phyloP scores from a whole-genome alignment of 2,113 vertebrate genomes.

The Recurvirostra avosetta region DNA sequence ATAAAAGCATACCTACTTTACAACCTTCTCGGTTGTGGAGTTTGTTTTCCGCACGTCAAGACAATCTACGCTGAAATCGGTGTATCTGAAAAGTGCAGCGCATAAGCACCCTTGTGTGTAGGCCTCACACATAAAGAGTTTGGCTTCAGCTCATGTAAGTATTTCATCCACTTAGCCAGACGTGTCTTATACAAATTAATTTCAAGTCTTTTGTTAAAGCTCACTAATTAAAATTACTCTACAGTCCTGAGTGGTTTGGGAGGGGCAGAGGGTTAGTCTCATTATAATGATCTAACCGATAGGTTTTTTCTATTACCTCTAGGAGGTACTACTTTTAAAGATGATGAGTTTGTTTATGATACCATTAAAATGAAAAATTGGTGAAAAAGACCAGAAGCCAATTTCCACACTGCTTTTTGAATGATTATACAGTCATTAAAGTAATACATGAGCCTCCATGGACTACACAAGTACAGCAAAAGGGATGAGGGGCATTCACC shows the following conservation, averaged over 20 bases:
- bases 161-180: background rate
- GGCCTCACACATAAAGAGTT: background rate
- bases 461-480: background rate
- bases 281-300: background rate
- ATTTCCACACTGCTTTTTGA: background rate
- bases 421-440: background rate
- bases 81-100: background rate
- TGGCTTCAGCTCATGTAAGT: background rate
- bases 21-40: no score
- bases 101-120: background rate
- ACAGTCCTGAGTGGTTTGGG: background rate
- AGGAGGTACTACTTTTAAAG: background rate
- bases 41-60: no score
- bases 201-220: background rate
- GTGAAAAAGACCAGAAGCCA: background rate
- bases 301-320: background rate
- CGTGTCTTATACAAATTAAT: background rate
- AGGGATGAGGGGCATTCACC: background rate
- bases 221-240: background rate
- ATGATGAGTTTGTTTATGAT: background rate
- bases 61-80: background rate
- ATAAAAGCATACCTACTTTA: no score
- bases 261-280: background rate
- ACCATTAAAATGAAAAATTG: background rate
- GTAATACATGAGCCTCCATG: background rate